Base-by-base conservation (phyloP, 1,140 invertebrate genomes). In the Brachionus plicatilis region DNA sequence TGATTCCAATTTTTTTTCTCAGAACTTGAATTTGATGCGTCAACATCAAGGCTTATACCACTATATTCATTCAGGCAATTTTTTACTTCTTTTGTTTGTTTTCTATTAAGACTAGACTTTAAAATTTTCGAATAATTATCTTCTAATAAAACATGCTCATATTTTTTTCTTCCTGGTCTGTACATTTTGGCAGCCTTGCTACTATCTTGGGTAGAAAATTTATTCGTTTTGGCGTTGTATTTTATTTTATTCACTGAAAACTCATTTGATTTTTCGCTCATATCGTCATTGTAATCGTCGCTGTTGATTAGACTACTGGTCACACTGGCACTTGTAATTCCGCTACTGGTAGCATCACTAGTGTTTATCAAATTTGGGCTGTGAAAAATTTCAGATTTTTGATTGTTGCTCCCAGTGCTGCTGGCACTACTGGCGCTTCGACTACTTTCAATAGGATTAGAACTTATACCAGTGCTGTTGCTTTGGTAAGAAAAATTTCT, bases 191-290 rank as follows among this genome's bases (percentile, higher is more conserved):
- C 7, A 2, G 33, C n/a, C 33, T 41, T 72, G 12, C 14, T 20
- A 43, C 0, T 20, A 17, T 72, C 68, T 9, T 43, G 37, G 1
- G 68, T 72, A 8, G 29, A 50, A n/a, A 76, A 14, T 45, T 24
- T 50, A 47, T 82, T 82, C 27, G 53, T 82, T 82, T 82, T 82
- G 8, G 79, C 79, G 66, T 82, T 82, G 20, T 82, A 82, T 65
- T 82, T 82, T 9, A 82, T 82, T 20, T 53, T 82, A 27, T 82
- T 82, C 24, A 82, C 53, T 37, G 47, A 33, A 24, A 20, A 27
- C 8, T 43, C 33, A 7, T 75, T 75, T 43, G 41, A 24, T 75
- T 76, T 76, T 29, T 76, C 45, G 24, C 27, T 76, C 14, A 76
- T n/a, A 53, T 76, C 45, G 27, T 76, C 72, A 76, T 76, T 50